Evolutionary conservation across 2,113 vertebrate species (phyloP).

Genomic region (Leiothrix lutea): DNA sequence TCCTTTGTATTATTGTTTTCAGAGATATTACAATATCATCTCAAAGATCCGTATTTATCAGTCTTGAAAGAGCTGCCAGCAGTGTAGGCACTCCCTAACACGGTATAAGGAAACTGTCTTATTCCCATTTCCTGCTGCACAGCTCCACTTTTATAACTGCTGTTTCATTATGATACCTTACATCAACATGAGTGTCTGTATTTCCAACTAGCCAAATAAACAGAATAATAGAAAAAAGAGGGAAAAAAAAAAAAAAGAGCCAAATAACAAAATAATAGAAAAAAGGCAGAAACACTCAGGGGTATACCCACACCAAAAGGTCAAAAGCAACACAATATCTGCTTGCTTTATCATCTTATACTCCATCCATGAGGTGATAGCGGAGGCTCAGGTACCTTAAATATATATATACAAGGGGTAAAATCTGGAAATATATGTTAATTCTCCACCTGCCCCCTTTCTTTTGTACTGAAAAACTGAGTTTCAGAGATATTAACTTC

Average conservation of each 20-base stretch:
- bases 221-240: background rate
- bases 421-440: background rate
- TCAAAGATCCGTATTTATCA: background rate
- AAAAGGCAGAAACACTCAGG: background rate
- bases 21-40: background rate
- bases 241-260: no score
- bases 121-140: background rate
- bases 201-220: background rate
- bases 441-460: background rate
- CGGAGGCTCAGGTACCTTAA: background rate
- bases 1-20: background rate
- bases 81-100: background rate
- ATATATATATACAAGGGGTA: background rate
- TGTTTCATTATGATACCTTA: background rate
- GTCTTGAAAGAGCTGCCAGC: background rate
- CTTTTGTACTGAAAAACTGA: background rate
- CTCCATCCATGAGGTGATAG: background rate
- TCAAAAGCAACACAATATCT: background rate
- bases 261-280: background rate
- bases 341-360: background rate
- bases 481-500: slow-evolving; percentile 9
- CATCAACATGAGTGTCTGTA: background rate
- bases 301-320: background rate
- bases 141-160: background rate
- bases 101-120: background rate